These are phyloP conservation scores for Phoxinus dragarum DNA, from an alignment of 2,797 vertebrate species.

Conservation along the genomic window DNA sequence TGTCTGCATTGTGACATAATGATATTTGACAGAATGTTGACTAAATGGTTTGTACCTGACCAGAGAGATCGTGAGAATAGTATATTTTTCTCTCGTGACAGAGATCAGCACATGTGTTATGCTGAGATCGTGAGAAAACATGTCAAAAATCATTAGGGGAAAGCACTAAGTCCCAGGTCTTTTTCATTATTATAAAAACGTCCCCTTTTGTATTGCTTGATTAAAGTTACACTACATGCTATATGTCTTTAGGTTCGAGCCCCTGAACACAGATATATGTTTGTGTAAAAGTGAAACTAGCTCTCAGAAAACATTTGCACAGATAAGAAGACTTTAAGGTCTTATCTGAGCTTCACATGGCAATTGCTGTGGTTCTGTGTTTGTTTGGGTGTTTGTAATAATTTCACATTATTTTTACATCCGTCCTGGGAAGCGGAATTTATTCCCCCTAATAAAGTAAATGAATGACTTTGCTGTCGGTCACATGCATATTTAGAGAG, in stretches of 20 bases:
- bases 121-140: neutral
- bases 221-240: neutral
- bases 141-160: neutral
- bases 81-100: neutral
- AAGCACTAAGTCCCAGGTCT: neutral
- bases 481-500: constrained; percentile 18
- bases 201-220: neutral
- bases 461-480: constrained; percentile 18
- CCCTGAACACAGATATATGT: neutral
- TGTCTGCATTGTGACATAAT: neutral
- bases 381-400: neutral
- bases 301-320: constrained; percentile 6
- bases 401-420: neutral
- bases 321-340: constrained; percentile 21
- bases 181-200: neutral
- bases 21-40: neutral
- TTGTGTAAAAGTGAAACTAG: constrained; percentile 34
- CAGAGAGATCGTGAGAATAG: neutral
- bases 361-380: neutral
- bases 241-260: neutral
- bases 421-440: neutral
- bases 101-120: neutral
- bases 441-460: constrained; percentile 16
- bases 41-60: neutral
- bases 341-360: constrained; percentile 8